Percentiles rank a stretch among this genome's conserved stretches.
Conservation (phyloP, 2,797 vertebrate species). For the Pantherophis alleghaniensis region DNA sequence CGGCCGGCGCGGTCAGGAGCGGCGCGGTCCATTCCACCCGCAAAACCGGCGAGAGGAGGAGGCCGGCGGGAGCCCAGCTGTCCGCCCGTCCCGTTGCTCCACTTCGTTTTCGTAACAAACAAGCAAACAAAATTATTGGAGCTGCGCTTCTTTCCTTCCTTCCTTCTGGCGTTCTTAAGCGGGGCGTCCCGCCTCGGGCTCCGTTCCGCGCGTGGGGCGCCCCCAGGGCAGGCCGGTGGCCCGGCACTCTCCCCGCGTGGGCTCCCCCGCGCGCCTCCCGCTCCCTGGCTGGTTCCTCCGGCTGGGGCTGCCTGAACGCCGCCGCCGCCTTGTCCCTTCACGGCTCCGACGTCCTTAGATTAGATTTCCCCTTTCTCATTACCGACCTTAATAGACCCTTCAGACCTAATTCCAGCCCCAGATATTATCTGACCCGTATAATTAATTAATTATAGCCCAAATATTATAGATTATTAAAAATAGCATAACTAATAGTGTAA, state of each 20-base stretch:
- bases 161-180: neutral
- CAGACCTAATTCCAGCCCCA: conserved; percentile 86
- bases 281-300: neutral
- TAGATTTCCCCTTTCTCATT: conserved; percentile 91
- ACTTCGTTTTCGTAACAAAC: neutral
- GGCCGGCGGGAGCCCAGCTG: no score
- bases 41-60: neutral
- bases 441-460: conserved; percentile 99
- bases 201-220: neutral
- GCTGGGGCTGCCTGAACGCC: conserved; percentile 52
- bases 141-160: neutral
- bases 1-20: neutral
- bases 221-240: neutral
- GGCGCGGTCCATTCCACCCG: neutral
- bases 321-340: conserved; percentile 78
- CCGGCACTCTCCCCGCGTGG: neutral
- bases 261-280: neutral
- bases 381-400: conserved; percentile 89
- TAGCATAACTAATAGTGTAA: conserved; percentile 99
- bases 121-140: neutral
- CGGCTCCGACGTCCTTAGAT: conserved; percentile 80
- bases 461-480: conserved; percentile 99
- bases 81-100: neutral
- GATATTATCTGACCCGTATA: conserved; percentile 99
- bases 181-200: neutral